Conservation (phyloP, 2,113 vertebrate genomes). For the Steatornis caripensis region DNA sequence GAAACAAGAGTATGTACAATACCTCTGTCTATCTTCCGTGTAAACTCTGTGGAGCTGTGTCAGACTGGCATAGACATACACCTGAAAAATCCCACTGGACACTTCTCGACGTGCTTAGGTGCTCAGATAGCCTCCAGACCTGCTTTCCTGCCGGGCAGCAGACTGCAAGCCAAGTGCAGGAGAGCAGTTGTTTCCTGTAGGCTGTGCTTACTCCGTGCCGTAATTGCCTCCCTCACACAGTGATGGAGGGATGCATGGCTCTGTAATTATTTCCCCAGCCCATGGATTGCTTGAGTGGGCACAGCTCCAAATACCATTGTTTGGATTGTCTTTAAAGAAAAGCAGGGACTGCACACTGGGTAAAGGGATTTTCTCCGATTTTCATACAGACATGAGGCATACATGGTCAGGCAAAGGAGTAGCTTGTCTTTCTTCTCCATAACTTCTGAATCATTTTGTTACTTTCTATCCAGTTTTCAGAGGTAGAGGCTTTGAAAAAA, state of each 20-base stretch:
- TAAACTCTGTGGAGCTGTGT: background rate
- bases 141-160: background rate
- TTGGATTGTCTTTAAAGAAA: background rate
- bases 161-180: background rate
- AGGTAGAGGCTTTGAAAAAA: background rate
- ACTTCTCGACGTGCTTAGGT: background rate
- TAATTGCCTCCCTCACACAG: background rate
- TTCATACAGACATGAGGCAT: fast-evolving
- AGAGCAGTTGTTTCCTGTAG: background rate
- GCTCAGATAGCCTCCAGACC: background rate
- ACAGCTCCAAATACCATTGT: background rate
- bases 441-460: background rate
- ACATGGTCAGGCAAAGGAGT: background rate
- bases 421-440: background rate
- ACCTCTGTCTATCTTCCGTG: fast-evolving
- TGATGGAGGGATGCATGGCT: background rate
- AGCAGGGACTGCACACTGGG: background rate
- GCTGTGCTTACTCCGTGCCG: fast-evolving
- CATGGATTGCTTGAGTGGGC: background rate
- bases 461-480: background rate
- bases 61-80: background rate
- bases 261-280: background rate
- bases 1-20: background rate
- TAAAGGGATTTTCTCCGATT: background rate
- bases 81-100: background rate